Evolutionary conservation across 2,888 invertebrate species (phyloP), one percentile per base, ranked within the genome.

Genomic region (Nymphalis c-album): DNA sequence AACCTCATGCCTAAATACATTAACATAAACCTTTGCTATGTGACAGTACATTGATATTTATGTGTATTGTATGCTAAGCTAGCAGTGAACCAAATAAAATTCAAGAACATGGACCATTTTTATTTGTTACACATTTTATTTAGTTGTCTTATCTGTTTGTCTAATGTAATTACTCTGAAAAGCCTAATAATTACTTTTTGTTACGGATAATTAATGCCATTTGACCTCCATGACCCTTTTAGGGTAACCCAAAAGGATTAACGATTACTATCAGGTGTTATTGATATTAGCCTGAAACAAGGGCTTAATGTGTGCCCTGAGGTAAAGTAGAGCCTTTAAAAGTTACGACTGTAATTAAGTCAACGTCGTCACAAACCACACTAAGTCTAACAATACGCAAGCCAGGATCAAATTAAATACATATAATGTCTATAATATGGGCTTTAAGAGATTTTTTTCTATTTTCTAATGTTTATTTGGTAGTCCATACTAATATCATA

Each of bases 281-380:
- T 31, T 31, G 26, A 31, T 31, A 55, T 55, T 55, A 55, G 31
- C 35, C 55, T 31, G 22, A 35, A 55, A 55, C 55, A n/a, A 55
- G 55, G 20, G 31, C n/a, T 55, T 31, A 55, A 20, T 55, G 16
- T 31, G 55, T 55, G 2, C 31, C 20, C 55, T 20, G 51, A 51
- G 51, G 51, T 26, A 51, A 51, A 51, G 51, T 51, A 51, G 22
- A 51, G 22, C 51, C 51, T 51, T 51, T 51, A 51, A 51, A 51
- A 51, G 51, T 51, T 51, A 51, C 51, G 51, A 51, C 16, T 13
- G 51, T 51, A 51, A 55, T 55, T 55, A 55, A 55, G 17, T 31
- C 31, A 53, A 53, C 53, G 53, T 26, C 26, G 53, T 40, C 40
- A 26, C 53, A 7, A 17, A 26, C 22, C 16, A 53, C 22, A 53